These are phyloP conservation scores for Spheniscus mendiculus DNA, from an alignment of 2,113 vertebrate species.

Conservation along the genomic window DNA sequence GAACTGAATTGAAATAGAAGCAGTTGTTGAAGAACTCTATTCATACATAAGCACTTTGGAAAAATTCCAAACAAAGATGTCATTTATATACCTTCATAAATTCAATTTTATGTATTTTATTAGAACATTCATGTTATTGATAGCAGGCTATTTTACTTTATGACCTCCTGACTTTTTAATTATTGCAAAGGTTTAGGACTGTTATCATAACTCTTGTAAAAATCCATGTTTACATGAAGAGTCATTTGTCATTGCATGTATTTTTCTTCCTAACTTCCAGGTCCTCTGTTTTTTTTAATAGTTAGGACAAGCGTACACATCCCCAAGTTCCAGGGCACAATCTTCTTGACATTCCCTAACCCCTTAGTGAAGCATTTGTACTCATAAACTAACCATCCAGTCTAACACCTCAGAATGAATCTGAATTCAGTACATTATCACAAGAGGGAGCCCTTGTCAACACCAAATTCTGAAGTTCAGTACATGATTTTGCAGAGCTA, in stretches of 20 bases:
- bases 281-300: not conserved
- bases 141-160: not conserved
- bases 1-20: not conserved
- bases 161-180: not conserved
- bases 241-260: not conserved
- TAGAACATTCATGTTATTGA: not conserved
- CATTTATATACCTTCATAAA: not conserved
- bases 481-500: not conserved
- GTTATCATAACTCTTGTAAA: not conserved
- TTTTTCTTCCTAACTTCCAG: not conserved
- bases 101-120: not conserved
- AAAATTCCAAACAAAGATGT: not conserved
- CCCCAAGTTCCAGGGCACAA: not conserved
- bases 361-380: not conserved
- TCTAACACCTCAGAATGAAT: not conserved
- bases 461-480: not conserved
- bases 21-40: not conserved
- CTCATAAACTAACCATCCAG: not conserved
- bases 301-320: not conserved
- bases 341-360: not conserved
- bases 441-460: slow-evolving; percentile 53
- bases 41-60: not conserved
- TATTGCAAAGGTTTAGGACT: not conserved
- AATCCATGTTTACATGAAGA: not conserved
- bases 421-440: not conserved